Conservation (phyloP, 2,797 vertebrate species). For the Crocodylus rhombifer region DNA sequence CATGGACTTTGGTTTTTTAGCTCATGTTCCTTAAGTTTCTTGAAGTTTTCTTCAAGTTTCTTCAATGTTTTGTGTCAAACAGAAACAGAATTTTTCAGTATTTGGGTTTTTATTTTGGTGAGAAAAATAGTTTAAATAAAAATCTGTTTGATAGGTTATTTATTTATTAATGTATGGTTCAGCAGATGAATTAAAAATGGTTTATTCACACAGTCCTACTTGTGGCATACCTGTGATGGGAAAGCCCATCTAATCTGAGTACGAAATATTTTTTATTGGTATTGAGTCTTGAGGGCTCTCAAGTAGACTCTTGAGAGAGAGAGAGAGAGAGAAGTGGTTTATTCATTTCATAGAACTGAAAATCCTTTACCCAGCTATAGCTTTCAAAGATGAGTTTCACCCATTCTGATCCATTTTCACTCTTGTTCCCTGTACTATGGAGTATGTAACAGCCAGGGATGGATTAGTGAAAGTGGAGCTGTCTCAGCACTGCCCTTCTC, state of each 20-base stretch:
- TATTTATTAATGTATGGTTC: too few relatives aligned
- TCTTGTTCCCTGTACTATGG: background rate
- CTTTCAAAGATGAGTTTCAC: background rate
- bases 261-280: background rate
- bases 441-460: background rate
- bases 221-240: background rate
- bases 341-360: background rate
- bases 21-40: too few relatives aligned
- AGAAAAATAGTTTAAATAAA: too few relatives aligned
- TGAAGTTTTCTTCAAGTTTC: too few relatives aligned
- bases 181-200: too few relatives aligned
- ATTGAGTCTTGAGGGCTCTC: background rate
- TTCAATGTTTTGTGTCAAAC: too few relatives aligned
- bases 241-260: background rate
- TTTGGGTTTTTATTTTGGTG: too few relatives aligned
- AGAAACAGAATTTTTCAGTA: too few relatives aligned
- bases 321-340: background rate
- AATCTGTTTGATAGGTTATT: too few relatives aligned
- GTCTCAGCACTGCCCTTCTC: background rate
- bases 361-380: background rate
- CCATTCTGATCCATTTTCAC: fast-evolving
- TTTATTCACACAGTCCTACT: background rate
- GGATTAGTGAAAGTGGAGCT: background rate
- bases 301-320: background rate
- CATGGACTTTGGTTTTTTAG: too few relatives aligned